Evolutionary conservation across 2,797 vertebrate genomes (phyloP).

Genomic region (Pagetopsis macropterus): DNA sequence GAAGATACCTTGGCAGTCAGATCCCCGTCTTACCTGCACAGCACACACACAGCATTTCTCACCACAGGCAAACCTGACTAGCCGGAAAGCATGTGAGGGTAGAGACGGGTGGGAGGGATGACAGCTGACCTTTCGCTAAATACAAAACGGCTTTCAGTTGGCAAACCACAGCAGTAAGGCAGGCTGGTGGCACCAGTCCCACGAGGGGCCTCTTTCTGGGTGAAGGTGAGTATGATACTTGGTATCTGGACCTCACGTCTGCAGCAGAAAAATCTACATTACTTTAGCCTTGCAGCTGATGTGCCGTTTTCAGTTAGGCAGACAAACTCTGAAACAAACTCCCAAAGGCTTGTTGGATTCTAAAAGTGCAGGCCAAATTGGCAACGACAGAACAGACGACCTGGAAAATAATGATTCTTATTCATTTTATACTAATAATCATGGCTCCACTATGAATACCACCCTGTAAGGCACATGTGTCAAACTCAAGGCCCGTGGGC

Average conservation of each 20-base stretch:
- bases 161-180: slow-evolving; percentile 55
- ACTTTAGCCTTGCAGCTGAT: slow-evolving; percentile 45
- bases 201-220: slow-evolving; percentile 53
- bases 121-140: slow-evolving; percentile 73
- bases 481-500: too few relatives aligned
- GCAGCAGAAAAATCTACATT: slow-evolving; percentile 44
- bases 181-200: slow-evolving; percentile 36
- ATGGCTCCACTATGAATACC: neutral
- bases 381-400: neutral
- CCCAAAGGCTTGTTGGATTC: slow-evolving; percentile 10
- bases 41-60: slow-evolving; percentile 8
- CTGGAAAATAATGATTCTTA: neutral
- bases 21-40: slow-evolving; percentile 25
- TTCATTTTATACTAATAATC: neutral
- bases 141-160: slow-evolving; percentile 71
- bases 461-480: neutral
- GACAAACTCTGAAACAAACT: slow-evolving; percentile 1
- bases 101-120: slow-evolving; percentile 48
- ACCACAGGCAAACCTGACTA: slow-evolving; percentile 48
- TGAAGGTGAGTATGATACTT: slow-evolving; percentile 58
- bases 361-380: slow-evolving; percentile 1
- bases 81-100: slow-evolving; percentile 52
- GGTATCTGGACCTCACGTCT: slow-evolving; percentile 49
- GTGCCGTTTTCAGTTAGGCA: slow-evolving; percentile 36
- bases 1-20: slow-evolving; percentile 14